Conservation (phyloP, 2,888 invertebrate genomes). For the Phortica okadai region DNA sequence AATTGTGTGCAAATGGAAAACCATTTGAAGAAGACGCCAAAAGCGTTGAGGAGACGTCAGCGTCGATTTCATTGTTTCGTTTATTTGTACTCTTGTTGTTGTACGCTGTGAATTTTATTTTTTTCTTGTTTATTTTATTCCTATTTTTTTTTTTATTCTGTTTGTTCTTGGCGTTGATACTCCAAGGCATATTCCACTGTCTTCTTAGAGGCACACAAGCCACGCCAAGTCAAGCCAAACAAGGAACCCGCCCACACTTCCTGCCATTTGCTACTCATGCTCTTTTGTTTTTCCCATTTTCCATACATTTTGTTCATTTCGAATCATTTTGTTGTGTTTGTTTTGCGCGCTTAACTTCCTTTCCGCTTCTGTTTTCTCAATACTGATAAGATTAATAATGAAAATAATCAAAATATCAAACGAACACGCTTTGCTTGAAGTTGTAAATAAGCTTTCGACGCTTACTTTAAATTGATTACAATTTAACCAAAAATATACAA, state of each 20-base stretch:
- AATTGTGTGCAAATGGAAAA: conserved; percentile 69
- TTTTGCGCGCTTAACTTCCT: not conserved
- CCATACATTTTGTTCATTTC: not conserved
- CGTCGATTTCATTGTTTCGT: not conserved
- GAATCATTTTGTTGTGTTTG: conserved; percentile 57
- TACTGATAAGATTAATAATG: not conserved
- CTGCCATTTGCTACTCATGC: no score
- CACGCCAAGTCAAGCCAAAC: no score
- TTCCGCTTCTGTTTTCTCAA: not conserved
- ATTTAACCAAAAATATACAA: no score
- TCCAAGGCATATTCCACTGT: no score
- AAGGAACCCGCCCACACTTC: no score
- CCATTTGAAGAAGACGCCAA: conserved; percentile 56
- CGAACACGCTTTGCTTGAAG: not conserved
- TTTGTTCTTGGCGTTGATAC: conserved; percentile 8
- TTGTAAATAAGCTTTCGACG: no score
- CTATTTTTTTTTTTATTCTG: not conserved
- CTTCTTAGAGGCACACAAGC: no score
- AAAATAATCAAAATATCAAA: not conserved
- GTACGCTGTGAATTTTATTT: not conserved
- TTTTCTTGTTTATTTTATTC: not conserved
- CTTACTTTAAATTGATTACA: no score
- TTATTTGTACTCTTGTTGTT: conserved; percentile 12
- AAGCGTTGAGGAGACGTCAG: not conserved
- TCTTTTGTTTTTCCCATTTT: no score